Evolutionary conservation across 2,113 vertebrate species (phyloP), one percentile per base, ranked within the genome.

Genomic region (Calcarius ornatus): DNA sequence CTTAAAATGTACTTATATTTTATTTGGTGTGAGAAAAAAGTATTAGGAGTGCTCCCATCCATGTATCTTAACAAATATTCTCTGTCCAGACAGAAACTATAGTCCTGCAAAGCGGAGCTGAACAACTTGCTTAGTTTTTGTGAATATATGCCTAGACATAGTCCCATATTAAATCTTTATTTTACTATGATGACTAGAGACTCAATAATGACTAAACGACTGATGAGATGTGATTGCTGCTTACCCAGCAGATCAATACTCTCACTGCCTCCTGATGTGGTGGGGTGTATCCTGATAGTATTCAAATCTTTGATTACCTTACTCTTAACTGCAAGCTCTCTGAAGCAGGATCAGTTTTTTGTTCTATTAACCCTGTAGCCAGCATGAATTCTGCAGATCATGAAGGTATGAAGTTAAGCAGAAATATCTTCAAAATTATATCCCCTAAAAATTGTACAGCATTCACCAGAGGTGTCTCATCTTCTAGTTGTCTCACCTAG

Each of bases 171-270:
- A 96, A 91, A 89, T 73, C 88, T 90, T 91, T 83, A 81, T 92
- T 86, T 86, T 90, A 73, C 80, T 94, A 56, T 90, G 91, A 96
- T 86, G 86, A 94, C 91, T 92, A 78, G 43, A 86, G 68, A 94
- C 95, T 95, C 95, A 90, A 75, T 95, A 97, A 93, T 60, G 64
- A 93, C 94, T 90, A 86, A 92, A 47, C 64, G 83, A 63, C 82
- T 86, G 95, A 94, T 88, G 94, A 93, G 86, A 94, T 86, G 80
- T 83, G 92, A 94, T 87, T 95, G 89, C 73, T 96, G 95, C 96
- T 94, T 94, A 92, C 89, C 83, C 60, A 94, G 83, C 91, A 96
- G 57, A 97, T 94, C 95, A 84, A 96, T 95, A 94, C 65, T 75
- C 95, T 95, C 77, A 71, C 76, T 93, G 57, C 17, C 28, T 86